Conservation (phyloP, 2,113 vertebrate genomes). For the Semnornis frantzii region DNA sequence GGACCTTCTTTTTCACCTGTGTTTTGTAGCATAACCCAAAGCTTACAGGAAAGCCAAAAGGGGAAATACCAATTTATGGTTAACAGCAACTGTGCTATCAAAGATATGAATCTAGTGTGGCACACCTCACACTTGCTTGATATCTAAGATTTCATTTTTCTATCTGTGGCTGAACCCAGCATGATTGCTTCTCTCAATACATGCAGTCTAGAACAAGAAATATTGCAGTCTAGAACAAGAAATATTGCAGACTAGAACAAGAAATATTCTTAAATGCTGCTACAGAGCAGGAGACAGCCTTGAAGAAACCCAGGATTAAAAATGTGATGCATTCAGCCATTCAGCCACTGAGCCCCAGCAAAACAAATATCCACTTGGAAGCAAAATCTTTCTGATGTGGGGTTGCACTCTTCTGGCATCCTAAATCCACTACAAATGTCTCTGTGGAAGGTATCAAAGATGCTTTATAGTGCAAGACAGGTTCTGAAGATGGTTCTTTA, state of each 20-base stretch:
- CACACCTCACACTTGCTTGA: not conserved
- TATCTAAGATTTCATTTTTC: not conserved
- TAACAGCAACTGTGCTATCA: not conserved
- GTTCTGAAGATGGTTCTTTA: conserved; percentile 17
- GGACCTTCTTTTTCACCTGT: not conserved
- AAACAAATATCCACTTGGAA: not conserved
- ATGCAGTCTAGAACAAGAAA: not conserved
- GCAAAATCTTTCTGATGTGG: not conserved
- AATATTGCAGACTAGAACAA: not conserved
- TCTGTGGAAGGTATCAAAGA: conserved; percentile 37
- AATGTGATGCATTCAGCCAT: not conserved
- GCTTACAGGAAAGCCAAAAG: not conserved
- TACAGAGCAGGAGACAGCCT: not conserved
- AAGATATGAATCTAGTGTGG: not conserved
- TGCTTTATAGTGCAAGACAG: not conserved
- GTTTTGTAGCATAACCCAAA: not conserved
- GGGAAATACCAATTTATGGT: not conserved
- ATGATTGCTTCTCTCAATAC: not conserved
- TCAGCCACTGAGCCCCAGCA: not conserved
- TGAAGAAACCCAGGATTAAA: not conserved
- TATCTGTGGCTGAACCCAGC: not conserved
- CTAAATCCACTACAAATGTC: not conserved
- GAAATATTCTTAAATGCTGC: not conserved
- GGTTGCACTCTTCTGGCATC: not conserved
- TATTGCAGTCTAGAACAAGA: not conserved